Conservation (phyloP, 2,888 invertebrate genomes). For the Pyralis farinalis region DNA sequence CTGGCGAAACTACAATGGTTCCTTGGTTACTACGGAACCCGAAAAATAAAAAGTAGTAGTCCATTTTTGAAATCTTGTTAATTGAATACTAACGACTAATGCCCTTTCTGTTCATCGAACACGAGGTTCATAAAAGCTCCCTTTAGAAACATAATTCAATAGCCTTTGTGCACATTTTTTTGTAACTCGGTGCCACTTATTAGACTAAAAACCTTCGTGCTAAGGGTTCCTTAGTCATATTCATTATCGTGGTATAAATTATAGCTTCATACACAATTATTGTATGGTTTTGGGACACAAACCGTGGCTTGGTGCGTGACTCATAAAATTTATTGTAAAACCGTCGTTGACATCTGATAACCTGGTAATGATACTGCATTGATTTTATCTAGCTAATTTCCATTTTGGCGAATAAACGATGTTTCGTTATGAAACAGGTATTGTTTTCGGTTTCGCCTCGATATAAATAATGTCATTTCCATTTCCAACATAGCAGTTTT, state of each 20-base stretch:
- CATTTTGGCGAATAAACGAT: conserved; percentile 29
- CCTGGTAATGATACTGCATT: conserved; percentile 38
- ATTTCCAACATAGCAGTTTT: conserved; percentile 14
- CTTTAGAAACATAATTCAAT: conserved; percentile 50
- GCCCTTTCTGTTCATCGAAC: too few species aligned
- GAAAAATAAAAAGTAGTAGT: not conserved
- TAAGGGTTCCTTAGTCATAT: conserved; percentile 64
- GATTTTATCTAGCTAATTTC: conserved; percentile 36
- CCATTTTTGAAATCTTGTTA: not conserved
- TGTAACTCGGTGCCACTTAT: conserved; percentile 53
- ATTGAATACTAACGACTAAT: not conserved
- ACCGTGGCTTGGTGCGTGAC: conserved; percentile 49
- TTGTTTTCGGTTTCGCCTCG: conserved; percentile 25
- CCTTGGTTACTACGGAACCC: too few species aligned
- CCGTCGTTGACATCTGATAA: conserved; percentile 40
- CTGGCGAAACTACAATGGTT: too few species aligned
- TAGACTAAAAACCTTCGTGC: conserved; percentile 70
- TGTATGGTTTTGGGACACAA: conserved; percentile 46
- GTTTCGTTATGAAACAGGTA: conserved; percentile 20
- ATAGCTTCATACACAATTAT: conserved; percentile 65
- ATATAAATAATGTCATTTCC: conserved; percentile 21
- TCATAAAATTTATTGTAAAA: conserved; percentile 45
- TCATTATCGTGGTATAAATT: conserved; percentile 72
- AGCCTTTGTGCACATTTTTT: conserved; percentile 51
- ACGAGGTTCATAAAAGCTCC: conserved; percentile 24